These are phyloP conservation scores for Papilio demoleus DNA, from an alignment of 2,888 invertebrate species.

Conservation along the genomic window DNA sequence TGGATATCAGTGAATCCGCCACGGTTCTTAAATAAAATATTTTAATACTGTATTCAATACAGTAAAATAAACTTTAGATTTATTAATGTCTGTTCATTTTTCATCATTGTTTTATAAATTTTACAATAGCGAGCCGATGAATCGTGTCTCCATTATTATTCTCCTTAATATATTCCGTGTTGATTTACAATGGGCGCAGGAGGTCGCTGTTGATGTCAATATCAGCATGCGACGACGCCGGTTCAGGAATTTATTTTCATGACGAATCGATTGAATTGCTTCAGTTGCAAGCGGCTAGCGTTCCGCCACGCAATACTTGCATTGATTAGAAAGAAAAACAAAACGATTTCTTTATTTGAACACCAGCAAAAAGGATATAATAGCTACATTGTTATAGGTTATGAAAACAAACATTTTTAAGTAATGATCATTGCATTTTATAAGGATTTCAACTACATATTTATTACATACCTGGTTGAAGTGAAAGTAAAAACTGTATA, in stretches of 20 bases:
- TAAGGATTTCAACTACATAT: background rate
- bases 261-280: slow-evolving; percentile 52
- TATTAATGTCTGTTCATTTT: background rate
- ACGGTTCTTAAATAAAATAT: background rate
- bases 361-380: background rate
- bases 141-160: slow-evolving; percentile 15
- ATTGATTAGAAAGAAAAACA: slow-evolving; percentile 29
- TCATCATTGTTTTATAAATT: background rate
- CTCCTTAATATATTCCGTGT: slow-evolving; percentile 22
- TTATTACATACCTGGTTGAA: background rate
- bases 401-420: background rate
- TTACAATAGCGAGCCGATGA: slow-evolving; percentile 10
- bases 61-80: background rate
- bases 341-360: slow-evolving; percentile 19
- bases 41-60: background rate
- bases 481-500: background rate
- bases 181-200: slow-evolving; percentile 45
- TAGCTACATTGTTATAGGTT: background rate
- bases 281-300: slow-evolving; percentile 39
- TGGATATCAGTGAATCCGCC: background rate
- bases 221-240: slow-evolving; percentile 49
- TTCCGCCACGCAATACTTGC: slow-evolving; percentile 31
- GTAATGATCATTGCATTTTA: background rate
- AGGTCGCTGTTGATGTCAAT: slow-evolving; percentile 52
- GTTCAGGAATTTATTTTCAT: slow-evolving; percentile 51